These are phyloP conservation scores for Otis tarda DNA, from an alignment of 2,113 vertebrate genomes.

Conservation along the genomic window DNA sequence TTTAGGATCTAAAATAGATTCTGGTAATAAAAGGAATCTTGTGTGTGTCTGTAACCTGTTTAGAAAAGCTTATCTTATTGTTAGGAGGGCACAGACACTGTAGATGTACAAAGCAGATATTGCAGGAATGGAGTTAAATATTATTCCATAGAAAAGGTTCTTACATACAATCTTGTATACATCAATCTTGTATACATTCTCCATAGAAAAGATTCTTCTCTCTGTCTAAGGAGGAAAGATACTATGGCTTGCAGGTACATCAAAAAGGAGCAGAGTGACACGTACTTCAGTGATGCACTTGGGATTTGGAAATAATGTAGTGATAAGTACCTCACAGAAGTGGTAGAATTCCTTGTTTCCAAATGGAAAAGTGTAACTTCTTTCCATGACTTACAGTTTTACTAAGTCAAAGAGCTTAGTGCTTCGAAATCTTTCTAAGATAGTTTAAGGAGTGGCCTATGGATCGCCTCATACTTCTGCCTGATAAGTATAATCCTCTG, in stretches of 20 bases:
- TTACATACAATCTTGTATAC: not conserved
- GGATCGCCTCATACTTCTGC: not conserved
- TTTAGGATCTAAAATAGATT: not conserved
- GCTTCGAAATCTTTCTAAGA: not conserved
- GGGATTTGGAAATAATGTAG: not conserved
- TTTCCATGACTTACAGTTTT: not conserved
- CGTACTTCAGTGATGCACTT: accelerated
- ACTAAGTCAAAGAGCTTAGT: not conserved
- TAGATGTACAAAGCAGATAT: not conserved
- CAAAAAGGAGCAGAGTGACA: not conserved
- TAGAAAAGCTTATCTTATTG: not conserved
- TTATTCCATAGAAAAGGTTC: not conserved
- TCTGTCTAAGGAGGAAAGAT: not conserved
- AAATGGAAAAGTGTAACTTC: not conserved
- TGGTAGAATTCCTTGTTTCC: not conserved
- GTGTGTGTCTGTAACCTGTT: not conserved
- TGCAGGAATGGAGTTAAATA: not conserved
- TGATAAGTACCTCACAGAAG: not conserved
- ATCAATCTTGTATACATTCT: not conserved
- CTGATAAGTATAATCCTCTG: not conserved
- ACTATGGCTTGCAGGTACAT: not conserved
- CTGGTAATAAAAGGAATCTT: not conserved
- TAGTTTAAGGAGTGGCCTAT: not conserved
- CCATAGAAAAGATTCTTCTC: not conserved
- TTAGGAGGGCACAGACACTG: not conserved